Evolutionary conservation across 2,888 invertebrate species (phyloP), one percentile per base, ranked within the genome.

Genomic region (Copidosoma aretas): DNA sequence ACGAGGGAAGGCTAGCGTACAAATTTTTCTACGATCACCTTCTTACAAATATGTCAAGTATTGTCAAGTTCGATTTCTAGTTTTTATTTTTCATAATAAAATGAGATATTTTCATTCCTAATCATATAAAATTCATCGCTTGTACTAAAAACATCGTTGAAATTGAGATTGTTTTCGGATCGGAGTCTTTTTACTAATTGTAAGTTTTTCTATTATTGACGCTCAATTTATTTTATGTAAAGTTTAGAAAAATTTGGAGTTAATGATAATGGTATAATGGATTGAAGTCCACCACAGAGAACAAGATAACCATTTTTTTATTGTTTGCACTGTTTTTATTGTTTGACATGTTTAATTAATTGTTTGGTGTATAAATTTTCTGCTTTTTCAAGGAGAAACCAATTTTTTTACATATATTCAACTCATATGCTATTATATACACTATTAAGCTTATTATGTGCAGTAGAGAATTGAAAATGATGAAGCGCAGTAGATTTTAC

Each of bases 21-120:
- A 46, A 67, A 63, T 65, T 56, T 22, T 46, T 67, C 58, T 70
- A 66, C 25, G 32, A 60, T 64, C 58, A 68, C 22, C 46, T 59
- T 64, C 63, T 64, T 70, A 66, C 32, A 64, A 67, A 24, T 69
- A 63, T 66, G 65, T 69, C 60, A 60, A 69, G 64, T 71, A 71
- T 73, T 73, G 69, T 73, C 64, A 71, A 67, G 57, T 67, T 71
- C 59, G 68, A 68, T 73, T 32, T 70, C 60, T 61, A 65, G 41
- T 70, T 70, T 62, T 49, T 57, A 21, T 41, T 14, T 66, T 22
- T 32, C 43, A 25, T 65, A 17, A 21, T 53, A 22, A 41, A 61
- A 52, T 21, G 53, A 22, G 39, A 17, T 52, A 41, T 49, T n/a
- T 19, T 71, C 49, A 24, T 49, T 53, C 25, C 32, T 51, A 19